Evolutionary conservation across 2,797 vertebrate genomes (phyloP).

Genomic region (Cuniculus paca): DNA sequence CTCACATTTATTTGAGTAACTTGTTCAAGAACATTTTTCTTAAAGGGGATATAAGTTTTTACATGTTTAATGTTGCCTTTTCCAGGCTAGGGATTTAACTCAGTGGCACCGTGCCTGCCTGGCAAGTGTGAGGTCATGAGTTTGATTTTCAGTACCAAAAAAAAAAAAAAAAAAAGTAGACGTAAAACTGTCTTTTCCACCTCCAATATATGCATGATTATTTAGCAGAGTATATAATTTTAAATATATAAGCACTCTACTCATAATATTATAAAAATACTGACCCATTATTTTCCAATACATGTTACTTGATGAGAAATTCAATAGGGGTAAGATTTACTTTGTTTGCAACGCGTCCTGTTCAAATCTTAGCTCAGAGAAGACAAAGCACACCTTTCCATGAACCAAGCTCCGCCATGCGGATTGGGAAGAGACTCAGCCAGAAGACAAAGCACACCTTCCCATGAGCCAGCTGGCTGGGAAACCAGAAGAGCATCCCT

Average conservation of each 20-base stretch:
- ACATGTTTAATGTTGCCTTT: neutral
- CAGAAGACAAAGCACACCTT: no score
- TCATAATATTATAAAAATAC: neutral
- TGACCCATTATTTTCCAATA: neutral
- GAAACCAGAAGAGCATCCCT: no score
- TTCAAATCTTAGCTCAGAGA: neutral
- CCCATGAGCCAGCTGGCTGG: no score
- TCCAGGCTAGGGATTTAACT: no score
- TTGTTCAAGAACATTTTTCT: neutral
- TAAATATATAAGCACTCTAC: neutral
- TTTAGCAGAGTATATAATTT: neutral
- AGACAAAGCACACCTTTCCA: no score
- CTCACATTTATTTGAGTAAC: constrained; percentile 4
- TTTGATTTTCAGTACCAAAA: no score
- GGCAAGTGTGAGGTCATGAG: no score
- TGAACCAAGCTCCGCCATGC: no score
- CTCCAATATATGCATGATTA: neutral
- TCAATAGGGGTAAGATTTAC: neutral
- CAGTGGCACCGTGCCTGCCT: no score
- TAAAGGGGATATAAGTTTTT: neutral
- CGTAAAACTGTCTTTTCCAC: neutral
- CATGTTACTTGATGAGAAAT: neutral
- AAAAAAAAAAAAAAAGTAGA: no score
- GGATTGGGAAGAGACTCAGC: no score
- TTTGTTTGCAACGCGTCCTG: neutral